phyloP scores from a whole-genome alignment of 2,797 vertebrate species.

The Gastrophryne carolinensis region DNA sequence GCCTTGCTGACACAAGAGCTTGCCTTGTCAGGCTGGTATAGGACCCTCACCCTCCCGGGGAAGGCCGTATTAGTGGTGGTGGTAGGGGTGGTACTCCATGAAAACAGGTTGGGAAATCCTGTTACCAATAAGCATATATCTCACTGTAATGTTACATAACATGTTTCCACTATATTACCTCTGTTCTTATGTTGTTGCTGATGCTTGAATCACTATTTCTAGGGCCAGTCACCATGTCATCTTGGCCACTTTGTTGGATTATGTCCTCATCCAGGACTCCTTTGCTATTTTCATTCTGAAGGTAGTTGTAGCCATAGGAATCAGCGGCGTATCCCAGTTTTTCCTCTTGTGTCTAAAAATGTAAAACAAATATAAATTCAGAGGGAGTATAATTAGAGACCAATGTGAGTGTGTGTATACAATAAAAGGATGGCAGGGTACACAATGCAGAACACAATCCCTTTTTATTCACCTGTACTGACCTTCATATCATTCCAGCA shows the following conservation, averaged over 20 bases:
- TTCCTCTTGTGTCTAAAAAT: conserved; percentile 52
- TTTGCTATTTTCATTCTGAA: conserved; percentile 32
- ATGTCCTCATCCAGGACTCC: conserved; percentile 40
- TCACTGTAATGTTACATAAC: neutral
- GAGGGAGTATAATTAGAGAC: too few species aligned
- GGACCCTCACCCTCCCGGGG: too few species aligned
- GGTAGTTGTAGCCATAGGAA: conserved; percentile 45
- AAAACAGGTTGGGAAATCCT: too few species aligned
- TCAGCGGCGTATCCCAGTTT: conserved; percentile 48
- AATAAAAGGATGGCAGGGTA: neutral
- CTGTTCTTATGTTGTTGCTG: conserved; percentile 3
- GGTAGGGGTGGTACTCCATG: too few species aligned
- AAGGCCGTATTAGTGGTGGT: too few species aligned
- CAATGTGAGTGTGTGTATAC: neutral
- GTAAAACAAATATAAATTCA: neutral
- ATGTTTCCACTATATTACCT: conserved; percentile 9
- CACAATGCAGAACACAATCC: neutral
- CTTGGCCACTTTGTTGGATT: conserved; percentile 28
- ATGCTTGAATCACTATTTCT: conserved; percentile 12
- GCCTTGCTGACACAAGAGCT: too few species aligned
- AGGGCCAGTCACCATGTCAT: conserved; percentile 22
- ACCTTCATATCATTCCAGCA: too few species aligned
- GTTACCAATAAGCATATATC: too few species aligned
- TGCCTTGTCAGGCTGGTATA: too few species aligned
- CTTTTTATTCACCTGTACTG: neutral